A percentile compares a stretch with the other conserved stretches of the same genome.
Evolutionary conservation across 23 tunicate genomes (phyloP).

Genomic region (Styela clava): DNA sequence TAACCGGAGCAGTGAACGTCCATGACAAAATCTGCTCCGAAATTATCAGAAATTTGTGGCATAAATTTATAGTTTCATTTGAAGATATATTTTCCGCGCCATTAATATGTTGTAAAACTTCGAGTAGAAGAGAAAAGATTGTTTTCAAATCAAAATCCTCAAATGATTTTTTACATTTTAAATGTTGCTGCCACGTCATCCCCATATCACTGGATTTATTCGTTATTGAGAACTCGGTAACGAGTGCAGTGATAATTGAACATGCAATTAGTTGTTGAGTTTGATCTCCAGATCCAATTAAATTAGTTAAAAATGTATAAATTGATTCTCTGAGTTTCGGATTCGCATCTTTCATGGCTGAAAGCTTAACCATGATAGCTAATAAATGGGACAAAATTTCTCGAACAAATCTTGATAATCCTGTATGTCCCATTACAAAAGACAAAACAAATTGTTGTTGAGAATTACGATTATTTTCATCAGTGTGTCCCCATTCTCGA

Average conservation of each 20-base stretch:
- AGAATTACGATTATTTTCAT: conserved; percentile 3
- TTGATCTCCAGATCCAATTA: conserved; percentile 37
- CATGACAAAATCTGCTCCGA: conserved; percentile 51
- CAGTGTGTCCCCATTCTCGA: conserved; percentile 53
- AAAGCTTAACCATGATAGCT: conserved; percentile 72
- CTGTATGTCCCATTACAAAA: conserved; percentile 17
- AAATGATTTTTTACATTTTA: conserved; percentile 45
- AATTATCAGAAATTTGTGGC: conserved; percentile 35
- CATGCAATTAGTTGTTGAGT: conserved; percentile 57
- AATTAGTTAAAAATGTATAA: conserved; percentile 34
- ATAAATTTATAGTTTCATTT: not conserved
- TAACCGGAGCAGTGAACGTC: conserved; percentile 32
- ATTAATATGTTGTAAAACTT: conserved; percentile 45
- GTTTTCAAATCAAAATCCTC: conserved; percentile 50
- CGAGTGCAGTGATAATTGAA: conserved; percentile 48
- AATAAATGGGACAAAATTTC: conserved; percentile 37
- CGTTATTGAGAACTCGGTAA: conserved; percentile 64
- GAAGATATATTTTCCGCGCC: not conserved
- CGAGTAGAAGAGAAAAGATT: conserved; percentile 40
- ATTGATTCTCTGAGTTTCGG: conserved; percentile 23
- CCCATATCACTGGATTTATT: conserved; percentile 70
- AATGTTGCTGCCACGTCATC: conserved; percentile 65
- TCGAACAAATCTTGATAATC: conserved; percentile 38
- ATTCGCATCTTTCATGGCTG: conserved; percentile 30
- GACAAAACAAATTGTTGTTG: conserved; percentile 53